Percentiles rank a stretch among this genome's conserved stretches.
Conservation (phyloP, 2,888 invertebrate species). For the Electrophaes corylata region DNA sequence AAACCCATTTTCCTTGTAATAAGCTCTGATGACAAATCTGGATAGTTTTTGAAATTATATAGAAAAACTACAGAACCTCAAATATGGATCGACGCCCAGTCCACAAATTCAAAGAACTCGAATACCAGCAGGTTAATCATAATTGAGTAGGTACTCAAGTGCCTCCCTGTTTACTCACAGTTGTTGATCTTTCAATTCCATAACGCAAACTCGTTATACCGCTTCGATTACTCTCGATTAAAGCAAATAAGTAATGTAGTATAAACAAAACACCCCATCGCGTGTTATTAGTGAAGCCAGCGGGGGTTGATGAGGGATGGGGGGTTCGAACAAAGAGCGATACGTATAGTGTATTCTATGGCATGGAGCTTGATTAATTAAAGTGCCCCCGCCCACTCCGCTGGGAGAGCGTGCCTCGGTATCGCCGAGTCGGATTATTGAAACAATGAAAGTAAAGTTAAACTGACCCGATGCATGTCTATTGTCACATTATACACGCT, state of each 20-base stretch:
- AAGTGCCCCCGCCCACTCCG: conserved; percentile 77
- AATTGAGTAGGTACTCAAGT: conserved; percentile 29
- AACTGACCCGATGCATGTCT: conserved; percentile 33
- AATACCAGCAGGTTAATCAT: conserved; percentile 18
- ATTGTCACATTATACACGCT: conserved; percentile 29
- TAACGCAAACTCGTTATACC: conserved; percentile 54
- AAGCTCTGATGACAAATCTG: no score
- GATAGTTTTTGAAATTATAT: no score
- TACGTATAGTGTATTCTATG: conserved; percentile 16
- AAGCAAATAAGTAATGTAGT: conserved; percentile 66
- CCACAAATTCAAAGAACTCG: neutral
- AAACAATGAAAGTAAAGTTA: conserved; percentile 61
- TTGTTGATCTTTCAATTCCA: conserved; percentile 43
- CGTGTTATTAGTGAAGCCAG: conserved; percentile 68
- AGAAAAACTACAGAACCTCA: no score
- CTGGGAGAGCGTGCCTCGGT: conserved; percentile 66
- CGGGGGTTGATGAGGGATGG: conserved; percentile 51
- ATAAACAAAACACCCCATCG: conserved; percentile 68
- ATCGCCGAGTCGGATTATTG: conserved; percentile 65
- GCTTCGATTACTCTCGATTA: conserved; percentile 69
- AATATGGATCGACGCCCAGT: neutral
- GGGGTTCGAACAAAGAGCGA: conserved; percentile 62
- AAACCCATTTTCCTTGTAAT: no score
- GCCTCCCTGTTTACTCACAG: conserved; percentile 30
- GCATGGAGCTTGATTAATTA: conserved; percentile 73